Conservation (phyloP, 1,140 invertebrate species). For the Formica exsecta region DNA sequence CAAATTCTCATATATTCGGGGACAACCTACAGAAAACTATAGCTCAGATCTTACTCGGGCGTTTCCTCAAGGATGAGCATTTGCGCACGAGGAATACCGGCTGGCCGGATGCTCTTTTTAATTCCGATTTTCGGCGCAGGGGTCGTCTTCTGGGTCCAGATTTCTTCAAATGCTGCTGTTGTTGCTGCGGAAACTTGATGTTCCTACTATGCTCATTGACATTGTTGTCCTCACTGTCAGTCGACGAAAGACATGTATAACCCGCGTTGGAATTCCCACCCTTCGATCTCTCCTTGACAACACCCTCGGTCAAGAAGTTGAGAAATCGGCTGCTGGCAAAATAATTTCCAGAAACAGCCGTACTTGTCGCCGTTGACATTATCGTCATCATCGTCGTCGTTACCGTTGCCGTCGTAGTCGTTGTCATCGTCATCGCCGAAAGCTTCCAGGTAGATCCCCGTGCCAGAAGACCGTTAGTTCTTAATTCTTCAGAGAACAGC, state of each 20-base stretch:
- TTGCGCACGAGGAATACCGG: conserved; percentile 84
- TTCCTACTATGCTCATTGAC: conserved; percentile 55
- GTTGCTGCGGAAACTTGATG: conserved; percentile 41
- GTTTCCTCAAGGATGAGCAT: conserved; percentile 83
- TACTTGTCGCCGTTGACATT: neutral
- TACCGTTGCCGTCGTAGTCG: neutral
- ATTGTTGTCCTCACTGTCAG: conserved; percentile 79
- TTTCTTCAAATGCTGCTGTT: conserved; percentile 64
- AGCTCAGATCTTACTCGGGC: conserved; percentile 81
- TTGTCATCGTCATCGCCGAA: conserved; percentile 11
- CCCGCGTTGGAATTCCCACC: conserved; percentile 54
- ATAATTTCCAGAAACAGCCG: conserved; percentile 75
- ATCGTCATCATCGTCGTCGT: conserved; percentile 10
- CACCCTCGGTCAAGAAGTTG: conserved; percentile 78
- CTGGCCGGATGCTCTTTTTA: conserved; percentile 80
- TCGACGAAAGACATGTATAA: conserved; percentile 79
- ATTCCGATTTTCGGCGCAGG: conserved; percentile 82
- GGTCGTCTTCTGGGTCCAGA: conserved; percentile 79
- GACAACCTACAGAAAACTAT: neutral
- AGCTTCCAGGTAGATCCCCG: conserved; percentile 73
- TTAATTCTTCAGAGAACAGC: conserved; percentile 81
- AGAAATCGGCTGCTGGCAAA: conserved; percentile 84
- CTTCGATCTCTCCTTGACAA: conserved; percentile 57
- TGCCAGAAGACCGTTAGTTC: conserved; percentile 71
- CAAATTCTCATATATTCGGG: neutral